Evolutionary conservation across 1,140 invertebrate genomes (phyloP).

Genomic region (Neodiprion lecontei): DNA sequence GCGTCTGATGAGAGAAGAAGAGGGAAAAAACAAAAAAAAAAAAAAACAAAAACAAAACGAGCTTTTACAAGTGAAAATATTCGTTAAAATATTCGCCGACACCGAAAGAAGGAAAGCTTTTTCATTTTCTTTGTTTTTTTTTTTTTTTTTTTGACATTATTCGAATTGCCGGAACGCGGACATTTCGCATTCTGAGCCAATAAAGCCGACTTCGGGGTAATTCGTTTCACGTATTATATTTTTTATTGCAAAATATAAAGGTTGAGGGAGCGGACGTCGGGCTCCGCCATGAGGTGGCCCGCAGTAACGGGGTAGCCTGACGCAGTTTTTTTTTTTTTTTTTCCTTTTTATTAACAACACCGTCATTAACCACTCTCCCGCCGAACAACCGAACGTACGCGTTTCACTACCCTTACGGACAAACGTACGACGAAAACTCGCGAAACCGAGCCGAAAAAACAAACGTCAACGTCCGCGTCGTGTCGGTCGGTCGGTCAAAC

Average conservation of each 20-base stretch:
- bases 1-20: too few relatives aligned
- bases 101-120: too few relatives aligned
- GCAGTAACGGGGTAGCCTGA: constrained; percentile 62
- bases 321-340: constrained; percentile 46
- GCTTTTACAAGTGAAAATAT: too few relatives aligned
- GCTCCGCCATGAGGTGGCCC: constrained; percentile 56
- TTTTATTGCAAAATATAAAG: constrained; percentile 9
- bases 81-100: too few relatives aligned
- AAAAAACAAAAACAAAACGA: too few relatives aligned
- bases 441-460: constrained; percentile 29
- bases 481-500: too few relatives aligned
- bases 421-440: background rate
- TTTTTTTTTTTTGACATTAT: too few relatives aligned
- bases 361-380: constrained; percentile 40
- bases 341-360: constrained; percentile 51
- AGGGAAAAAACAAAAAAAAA: too few relatives aligned
- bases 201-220: background rate
- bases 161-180: too few relatives aligned
- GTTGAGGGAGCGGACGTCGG: constrained; percentile 46
- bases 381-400: constrained; percentile 26
- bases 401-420: constrained; percentile 8
- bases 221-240: background rate
- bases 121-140: too few relatives aligned
- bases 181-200: too few relatives aligned
- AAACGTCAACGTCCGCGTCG: too few relatives aligned